Evolutionary conservation across 2,888 invertebrate species (phyloP).

Genomic region (Lasiommata megera): DNA sequence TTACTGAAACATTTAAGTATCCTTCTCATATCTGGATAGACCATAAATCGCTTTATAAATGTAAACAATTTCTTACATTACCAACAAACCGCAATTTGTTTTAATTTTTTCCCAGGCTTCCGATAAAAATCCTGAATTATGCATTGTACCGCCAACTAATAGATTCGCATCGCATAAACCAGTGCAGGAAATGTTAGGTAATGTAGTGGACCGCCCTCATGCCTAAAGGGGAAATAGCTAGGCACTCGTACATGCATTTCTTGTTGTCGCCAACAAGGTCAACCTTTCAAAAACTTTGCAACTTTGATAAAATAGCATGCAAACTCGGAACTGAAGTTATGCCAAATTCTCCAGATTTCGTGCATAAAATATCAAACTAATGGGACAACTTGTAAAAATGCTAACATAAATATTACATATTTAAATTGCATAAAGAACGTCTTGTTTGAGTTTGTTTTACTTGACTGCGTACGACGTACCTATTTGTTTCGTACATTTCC

Average conservation of each 20-base stretch:
- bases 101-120: not conserved
- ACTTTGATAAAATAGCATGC: conserved; percentile 35
- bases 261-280: conserved; percentile 31
- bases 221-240: conserved; percentile 9
- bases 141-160: conserved; percentile 4
- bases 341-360: conserved; percentile 35
- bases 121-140: conserved; percentile 7
- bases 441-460: conserved; percentile 2
- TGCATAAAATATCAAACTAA: conserved; percentile 34
- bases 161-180: conserved; percentile 6
- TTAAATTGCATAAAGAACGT: conserved; percentile 5
- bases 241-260: conserved; percentile 24
- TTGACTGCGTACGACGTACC: not conserved
- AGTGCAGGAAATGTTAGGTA: conserved; percentile 9
- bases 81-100: not conserved
- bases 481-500: not conserved
- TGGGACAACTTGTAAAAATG: conserved; percentile 29
- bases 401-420: conserved; percentile 12
- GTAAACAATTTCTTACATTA: not conserved
- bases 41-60: not conserved
- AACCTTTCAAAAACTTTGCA: conserved; percentile 35
- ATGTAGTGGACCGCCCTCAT: conserved; percentile 5
- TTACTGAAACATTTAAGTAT: too few relatives aligned
- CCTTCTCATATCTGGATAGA: too few relatives aligned
- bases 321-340: conserved; percentile 34